Evolutionary conservation across 2,797 vertebrate species (phyloP).

Genomic region (Rhincodon typus): DNA sequence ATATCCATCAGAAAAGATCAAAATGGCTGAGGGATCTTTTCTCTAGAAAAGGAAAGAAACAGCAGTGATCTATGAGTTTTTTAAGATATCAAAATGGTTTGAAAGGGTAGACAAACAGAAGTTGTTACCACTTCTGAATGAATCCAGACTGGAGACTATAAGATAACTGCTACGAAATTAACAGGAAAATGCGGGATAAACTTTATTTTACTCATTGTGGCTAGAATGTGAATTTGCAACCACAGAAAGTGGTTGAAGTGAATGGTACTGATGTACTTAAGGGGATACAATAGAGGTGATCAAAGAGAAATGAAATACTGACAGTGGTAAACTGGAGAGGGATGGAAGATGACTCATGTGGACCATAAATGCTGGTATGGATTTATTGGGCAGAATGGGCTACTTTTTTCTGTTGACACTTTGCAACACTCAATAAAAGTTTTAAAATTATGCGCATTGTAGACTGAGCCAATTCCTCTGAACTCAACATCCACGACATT

Average conservation of each 20-base stretch:
- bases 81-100: neutral
- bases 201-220: neutral
- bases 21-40: neutral
- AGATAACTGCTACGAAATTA: neutral
- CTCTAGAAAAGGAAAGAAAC: neutral
- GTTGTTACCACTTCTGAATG: neutral
- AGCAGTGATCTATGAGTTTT: neutral
- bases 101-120: neutral
- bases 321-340: too few species aligned
- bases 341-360: too few species aligned
- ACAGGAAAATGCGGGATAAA: neutral
- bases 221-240: neutral
- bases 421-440: neutral
- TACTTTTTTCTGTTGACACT: neutral
- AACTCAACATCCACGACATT: neutral
- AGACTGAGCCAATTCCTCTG: neutral
- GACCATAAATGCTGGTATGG: neutral
- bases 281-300: too few species aligned
- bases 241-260: neutral
- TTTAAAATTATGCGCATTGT: neutral
- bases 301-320: too few species aligned
- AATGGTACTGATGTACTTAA: neutral
- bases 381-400: neutral
- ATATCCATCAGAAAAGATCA: neutral
- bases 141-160: neutral